phyloP scores from a whole-genome alignment of 2,113 vertebrate genomes.

The Microtus richardsoni region DNA sequence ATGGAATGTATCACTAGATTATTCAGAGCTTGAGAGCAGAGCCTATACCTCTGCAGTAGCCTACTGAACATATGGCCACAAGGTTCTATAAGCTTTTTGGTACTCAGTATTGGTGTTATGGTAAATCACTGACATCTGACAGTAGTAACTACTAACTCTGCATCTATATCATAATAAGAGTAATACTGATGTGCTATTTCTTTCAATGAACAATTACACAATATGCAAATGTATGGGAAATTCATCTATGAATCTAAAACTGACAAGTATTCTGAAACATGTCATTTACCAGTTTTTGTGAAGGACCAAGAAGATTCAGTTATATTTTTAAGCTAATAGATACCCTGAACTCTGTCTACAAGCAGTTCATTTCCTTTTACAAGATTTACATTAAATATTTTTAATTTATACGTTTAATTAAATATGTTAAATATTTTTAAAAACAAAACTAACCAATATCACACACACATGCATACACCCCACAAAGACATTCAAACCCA shows the following conservation, averaged over 20 bases:
- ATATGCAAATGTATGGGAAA: background rate
- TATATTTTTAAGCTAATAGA: constrained; percentile 24
- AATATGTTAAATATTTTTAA: background rate
- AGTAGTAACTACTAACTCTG: background rate
- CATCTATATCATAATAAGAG: background rate
- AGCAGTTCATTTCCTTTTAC: background rate
- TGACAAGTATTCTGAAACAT: background rate
- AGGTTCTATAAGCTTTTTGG: background rate
- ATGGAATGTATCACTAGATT: background rate
- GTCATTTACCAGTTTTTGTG: constrained; percentile 27
- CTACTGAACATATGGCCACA: background rate
- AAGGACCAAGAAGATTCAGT: background rate
- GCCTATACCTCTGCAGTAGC: background rate
- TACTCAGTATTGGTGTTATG: background rate
- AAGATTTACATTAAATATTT: constrained; percentile 9
- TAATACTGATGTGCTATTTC: background rate
- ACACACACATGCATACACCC: background rate
- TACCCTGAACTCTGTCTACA: constrained; percentile 12
- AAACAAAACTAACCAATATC: background rate
- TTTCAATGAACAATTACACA: background rate
- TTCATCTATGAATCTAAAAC: constrained; percentile 1
- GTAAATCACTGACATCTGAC: background rate
- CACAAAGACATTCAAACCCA: background rate
- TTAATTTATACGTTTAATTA: too few relatives aligned
- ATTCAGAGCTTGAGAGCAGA: background rate